Evolutionary conservation across 2,797 vertebrate genomes (phyloP).

Genomic region (Dromococcyx pavoninus): DNA sequence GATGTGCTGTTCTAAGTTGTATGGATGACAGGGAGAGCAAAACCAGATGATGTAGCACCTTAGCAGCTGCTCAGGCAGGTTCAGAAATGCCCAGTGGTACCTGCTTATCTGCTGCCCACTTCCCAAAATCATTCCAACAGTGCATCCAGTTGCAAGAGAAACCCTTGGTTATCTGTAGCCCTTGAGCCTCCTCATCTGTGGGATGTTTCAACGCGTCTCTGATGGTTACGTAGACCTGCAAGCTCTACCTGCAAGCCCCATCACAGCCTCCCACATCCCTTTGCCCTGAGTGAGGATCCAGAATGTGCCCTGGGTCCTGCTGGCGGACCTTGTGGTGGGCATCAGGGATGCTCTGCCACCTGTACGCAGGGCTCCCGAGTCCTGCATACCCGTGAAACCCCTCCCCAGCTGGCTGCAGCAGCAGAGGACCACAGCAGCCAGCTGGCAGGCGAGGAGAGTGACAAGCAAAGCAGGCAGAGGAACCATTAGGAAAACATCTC

Average conservation of each 20-base stretch:
- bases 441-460: slow-evolving; percentile 48
- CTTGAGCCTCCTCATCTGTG: accelerated
- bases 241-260: neutral
- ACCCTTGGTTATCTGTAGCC: neutral
- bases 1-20: neutral
- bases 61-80: neutral
- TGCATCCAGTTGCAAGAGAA: neutral
- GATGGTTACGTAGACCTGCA: neutral
- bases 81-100: neutral
- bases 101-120: neutral
- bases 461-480: slow-evolving; percentile 20
- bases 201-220: neutral
- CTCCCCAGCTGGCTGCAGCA: slow-evolving; percentile 38
- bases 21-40: neutral
- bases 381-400: slow-evolving; percentile 6
- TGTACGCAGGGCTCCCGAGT: neutral
- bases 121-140: neutral
- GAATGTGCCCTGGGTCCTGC: neutral
- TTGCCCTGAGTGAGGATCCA: neutral
- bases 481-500: slow-evolving; percentile 40
- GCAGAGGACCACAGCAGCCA: slow-evolving; percentile 14
- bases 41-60: neutral
- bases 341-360: neutral
- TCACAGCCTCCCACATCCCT: neutral
- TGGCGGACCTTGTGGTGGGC: too few species aligned